Base-by-base conservation (phyloP, 2,888 invertebrate genomes). In the Yponomeuta evonymella region DNA sequence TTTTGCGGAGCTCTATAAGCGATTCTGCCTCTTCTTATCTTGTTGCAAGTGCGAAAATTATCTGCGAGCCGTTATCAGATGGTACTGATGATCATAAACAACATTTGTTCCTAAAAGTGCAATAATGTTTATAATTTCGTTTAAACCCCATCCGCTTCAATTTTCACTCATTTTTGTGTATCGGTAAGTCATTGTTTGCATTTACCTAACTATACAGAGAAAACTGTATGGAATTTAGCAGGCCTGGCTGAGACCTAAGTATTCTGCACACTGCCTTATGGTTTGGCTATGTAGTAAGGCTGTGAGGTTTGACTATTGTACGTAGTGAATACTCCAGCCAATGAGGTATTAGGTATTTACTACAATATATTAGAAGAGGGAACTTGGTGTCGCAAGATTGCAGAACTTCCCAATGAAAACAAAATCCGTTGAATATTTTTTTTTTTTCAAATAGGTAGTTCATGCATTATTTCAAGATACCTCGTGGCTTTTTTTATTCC, bases 1-100 rank as follows among this genome's bases (percentile, higher is more conserved):
- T 63, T 73, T 72, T 74, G 71, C 71, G 72, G 71, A 72, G 70
- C 72, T 58, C 51, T 58, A 4, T 5, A 15, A 15, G 51, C 51
- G 51, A 58, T 15, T 58, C 15, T 12, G 51, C 51, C 51, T 58
- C 51, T 15, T 58, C 51, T 1, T 5, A 5, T 58, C 51, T 58
- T 58, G 51, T 58, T 58, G 15, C 51, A 58, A 58, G 51, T 12
- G 15, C 51, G 51, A 58, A 15, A 1, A 58, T 58, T 15, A 12
- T 5, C 15, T 58, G 51, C 51, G 51, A 2, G 6, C 10, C 3
- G 64, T 64, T 23, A 23, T 23, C 23, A 64, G 6, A 64, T 64
- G 29, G 64, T 64, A 10, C 23, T 8, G 9, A 29, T 8, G 10
- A 30, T 29, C 64, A 64, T 5, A 10, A 30, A 64, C n/a, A 10